Evolutionary conservation across 1,140 invertebrate species (phyloP).

Genomic region (Tribolium castaneum): DNA sequence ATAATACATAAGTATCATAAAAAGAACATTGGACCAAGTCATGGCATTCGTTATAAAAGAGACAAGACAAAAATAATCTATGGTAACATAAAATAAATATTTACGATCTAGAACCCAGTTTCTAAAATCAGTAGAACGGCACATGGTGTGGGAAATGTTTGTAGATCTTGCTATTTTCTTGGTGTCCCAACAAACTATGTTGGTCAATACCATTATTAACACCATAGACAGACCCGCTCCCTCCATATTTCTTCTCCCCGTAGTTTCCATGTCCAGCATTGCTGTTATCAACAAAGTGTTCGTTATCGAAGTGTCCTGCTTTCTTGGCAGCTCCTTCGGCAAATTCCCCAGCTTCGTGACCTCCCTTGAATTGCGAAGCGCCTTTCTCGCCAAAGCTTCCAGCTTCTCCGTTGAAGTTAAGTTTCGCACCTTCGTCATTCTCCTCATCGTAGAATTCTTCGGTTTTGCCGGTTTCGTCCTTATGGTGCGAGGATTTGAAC

Average conservation of each 20-base stretch:
- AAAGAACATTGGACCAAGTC: conserved; percentile 26
- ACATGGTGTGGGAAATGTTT: conserved; percentile 55
- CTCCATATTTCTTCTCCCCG: conserved; percentile 68
- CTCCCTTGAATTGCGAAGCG: conserved; percentile 68
- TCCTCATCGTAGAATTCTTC: conserved; percentile 75
- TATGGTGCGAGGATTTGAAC: conserved; percentile 73
- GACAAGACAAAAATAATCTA: conserved; percentile 15
- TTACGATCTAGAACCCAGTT: conserved; percentile 23
- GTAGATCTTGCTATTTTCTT: conserved; percentile 67
- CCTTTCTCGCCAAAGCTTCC: conserved; percentile 68
- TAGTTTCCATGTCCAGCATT: conserved; percentile 70
- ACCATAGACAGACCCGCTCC: conserved; percentile 66
- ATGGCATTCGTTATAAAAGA: conserved; percentile 41
- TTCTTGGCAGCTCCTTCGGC: conserved; percentile 68
- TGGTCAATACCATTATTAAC: conserved; percentile 69
- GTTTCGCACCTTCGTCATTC: conserved; percentile 72
- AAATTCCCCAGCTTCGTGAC: conserved; percentile 67
- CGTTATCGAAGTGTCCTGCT: conserved; percentile 67
- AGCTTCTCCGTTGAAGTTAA: conserved; percentile 64
- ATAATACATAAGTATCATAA: conserved; percentile 11
- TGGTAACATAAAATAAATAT: conserved; percentile 26
- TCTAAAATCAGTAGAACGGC: conserved; percentile 50
- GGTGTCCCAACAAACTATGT: conserved; percentile 69
- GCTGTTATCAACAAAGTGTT: conserved; percentile 67
- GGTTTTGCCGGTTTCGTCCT: conserved; percentile 74